Evolutionary conservation across 2,113 vertebrate genomes (phyloP).

Genomic region (Pterocles orientalis): DNA sequence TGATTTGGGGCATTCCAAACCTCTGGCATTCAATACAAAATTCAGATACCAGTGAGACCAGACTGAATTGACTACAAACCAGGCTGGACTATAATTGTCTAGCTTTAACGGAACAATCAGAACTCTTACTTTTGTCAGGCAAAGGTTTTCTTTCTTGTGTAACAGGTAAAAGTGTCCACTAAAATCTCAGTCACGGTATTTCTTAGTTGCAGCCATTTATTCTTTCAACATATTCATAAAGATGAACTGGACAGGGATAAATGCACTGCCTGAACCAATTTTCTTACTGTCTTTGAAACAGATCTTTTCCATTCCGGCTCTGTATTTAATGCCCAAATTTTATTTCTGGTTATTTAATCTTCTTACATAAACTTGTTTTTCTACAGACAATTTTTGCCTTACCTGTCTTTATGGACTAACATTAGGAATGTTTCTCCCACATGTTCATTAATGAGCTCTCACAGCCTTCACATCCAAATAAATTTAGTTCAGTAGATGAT

Average conservation of each 20-base stretch:
- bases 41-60: neutral
- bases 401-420: neutral
- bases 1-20: neutral
- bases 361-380: neutral
- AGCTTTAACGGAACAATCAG: neutral
- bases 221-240: neutral
- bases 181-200: neutral
- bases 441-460: neutral
- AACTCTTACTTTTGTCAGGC: neutral
- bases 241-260: neutral
- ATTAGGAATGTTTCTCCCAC: neutral
- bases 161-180: neutral
- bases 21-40: neutral
- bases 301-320: neutral
- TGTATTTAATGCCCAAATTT: neutral
- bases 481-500: constrained; percentile 32
- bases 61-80: neutral
- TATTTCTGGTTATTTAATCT: neutral
- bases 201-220: neutral
- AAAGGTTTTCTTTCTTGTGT: neutral
- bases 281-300: neutral
- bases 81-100: neutral
- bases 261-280: neutral
- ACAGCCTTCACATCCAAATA: neutral
- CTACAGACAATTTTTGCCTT: neutral